Evolutionary conservation across 2,113 vertebrate genomes (phyloP).

Genomic region (Danionella cerebrum): DNA sequence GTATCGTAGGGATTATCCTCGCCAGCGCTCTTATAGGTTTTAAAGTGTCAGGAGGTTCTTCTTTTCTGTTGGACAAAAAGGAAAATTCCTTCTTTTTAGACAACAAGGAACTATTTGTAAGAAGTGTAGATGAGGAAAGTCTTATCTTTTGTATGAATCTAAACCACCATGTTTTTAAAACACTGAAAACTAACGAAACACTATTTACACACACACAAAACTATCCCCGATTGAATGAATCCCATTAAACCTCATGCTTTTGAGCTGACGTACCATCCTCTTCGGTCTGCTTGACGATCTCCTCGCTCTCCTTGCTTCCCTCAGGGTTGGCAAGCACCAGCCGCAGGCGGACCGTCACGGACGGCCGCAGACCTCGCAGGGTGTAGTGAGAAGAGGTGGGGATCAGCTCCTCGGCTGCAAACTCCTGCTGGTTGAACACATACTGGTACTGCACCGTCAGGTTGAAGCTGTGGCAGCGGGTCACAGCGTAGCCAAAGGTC

Average conservation of each 20-base stretch:
- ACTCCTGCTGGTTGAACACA: constrained; percentile 87
- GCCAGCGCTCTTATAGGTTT: too few relatives aligned
- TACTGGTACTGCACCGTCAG: constrained; percentile 95
- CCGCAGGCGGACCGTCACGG: constrained; percentile 82
- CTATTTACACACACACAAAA: too few relatives aligned
- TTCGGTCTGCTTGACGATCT: constrained; percentile 90
- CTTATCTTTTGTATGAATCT: too few relatives aligned
- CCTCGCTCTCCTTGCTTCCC: constrained; percentile 90
- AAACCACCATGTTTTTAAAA: too few relatives aligned
- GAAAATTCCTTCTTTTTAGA: too few relatives aligned
- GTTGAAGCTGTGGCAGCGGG: constrained; percentile 96
- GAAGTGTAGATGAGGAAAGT: too few relatives aligned
- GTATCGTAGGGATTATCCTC: too few relatives aligned
- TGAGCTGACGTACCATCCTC: constrained; percentile 74
- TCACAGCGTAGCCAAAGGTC: constrained; percentile 87
- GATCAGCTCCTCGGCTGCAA: constrained; percentile 83
- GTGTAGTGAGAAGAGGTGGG: constrained; percentile 93
- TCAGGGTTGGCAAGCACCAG: constrained; percentile 90
- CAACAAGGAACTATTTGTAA: too few relatives aligned
- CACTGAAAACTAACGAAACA: too few relatives aligned
- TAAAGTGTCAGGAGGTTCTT: too few relatives aligned
- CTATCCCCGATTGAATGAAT: too few relatives aligned
- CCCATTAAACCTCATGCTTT: not conserved
- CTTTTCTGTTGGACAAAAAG: too few relatives aligned
- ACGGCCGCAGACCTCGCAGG: constrained; percentile 82